Base-by-base conservation (phyloP, 2,113 vertebrate species). In the Plotosus lineatus region DNA sequence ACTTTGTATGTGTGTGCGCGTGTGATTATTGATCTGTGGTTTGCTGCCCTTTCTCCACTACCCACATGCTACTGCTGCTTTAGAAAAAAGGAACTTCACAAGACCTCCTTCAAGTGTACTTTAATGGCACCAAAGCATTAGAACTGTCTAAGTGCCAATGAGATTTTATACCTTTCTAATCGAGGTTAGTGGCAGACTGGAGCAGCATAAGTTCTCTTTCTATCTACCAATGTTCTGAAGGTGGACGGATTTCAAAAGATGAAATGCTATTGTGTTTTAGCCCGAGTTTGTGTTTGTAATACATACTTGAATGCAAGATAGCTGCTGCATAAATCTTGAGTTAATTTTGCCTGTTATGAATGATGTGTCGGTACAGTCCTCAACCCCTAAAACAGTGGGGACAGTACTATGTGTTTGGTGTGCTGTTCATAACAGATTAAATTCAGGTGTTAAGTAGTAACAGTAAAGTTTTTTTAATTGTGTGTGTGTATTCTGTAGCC, bases 1-100 rank as follows among this genome's bases (percentile, higher is more conserved):
- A 40, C 36, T 69, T 28, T 26, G 31, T n/a, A n/a, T n/a, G n/a
- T n/a, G n/a, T n/a, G n/a, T n/a, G 1, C 44, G 9, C 55, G 63
- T 69, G 38, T 78, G 66, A 78, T 78, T 46, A 78, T 51, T 78
- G 9, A 79, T 42, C 50, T 42, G 14, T 38, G 15, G 68, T 68
- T 9, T n/a, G 19, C 33, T 65, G 44, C 26, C 40, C 17, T 72
- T 72, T 42, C 26, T 71, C 42, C 26, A 48, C 42, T 17, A 28
- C n/a, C 38, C 28, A 48, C 55, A 11, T 77, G 14, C 4, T 15
- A 51, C 21, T 14, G 23, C 28, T 61, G 31, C 0, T 61, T 33
- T 36, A 63, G 38, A 42, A 42, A 66, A 42, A 66, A 1, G 0
- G 1, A 12, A 40, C 6, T 23, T 66, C 36, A 66, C 23, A n/a